Conservation (phyloP, 2,797 vertebrate species). For the Rhabdomys pumilio region DNA sequence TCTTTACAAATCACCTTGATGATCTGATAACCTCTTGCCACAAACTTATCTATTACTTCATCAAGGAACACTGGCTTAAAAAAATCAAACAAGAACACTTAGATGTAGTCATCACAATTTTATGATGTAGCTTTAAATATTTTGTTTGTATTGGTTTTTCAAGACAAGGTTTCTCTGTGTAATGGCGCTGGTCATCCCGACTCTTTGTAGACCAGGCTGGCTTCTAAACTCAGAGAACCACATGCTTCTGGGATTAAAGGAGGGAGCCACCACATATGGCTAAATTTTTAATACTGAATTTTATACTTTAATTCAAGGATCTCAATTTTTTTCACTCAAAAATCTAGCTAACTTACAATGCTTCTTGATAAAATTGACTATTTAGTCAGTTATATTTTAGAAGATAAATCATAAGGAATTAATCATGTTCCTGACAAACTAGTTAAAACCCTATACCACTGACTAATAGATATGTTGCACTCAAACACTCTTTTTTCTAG, state of each 20-base stretch:
- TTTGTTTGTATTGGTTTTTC: background rate
- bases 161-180: conserved; percentile 30
- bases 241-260: background rate
- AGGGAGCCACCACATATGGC: background rate
- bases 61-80: conserved; percentile 69
- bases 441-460: background rate
- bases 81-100: conserved; percentile 63
- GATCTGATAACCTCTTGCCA: conserved; percentile 79
- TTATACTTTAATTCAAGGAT: conserved; percentile 91
- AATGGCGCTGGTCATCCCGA: background rate
- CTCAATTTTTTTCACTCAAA: conserved; percentile 72
- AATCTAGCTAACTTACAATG: conserved; percentile 56
- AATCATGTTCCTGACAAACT: conserved; percentile 31
- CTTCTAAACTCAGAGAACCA: background rate
- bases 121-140: conserved; percentile 83
- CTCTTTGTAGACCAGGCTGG: background rate
- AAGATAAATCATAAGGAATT: conserved; percentile 60
- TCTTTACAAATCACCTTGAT: conserved; percentile 85
- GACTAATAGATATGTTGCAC: background rate
- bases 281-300: conserved; percentile 93
- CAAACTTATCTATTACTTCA: conserved; percentile 64
- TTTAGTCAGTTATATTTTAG: conserved; percentile 58
- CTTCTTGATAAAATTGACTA: conserved; percentile 55
- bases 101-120: conserved; percentile 79
- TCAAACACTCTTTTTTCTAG: background rate